Evolutionary conservation across 2,888 invertebrate genomes (phyloP).

Genomic region (Polietes domitor): DNA sequence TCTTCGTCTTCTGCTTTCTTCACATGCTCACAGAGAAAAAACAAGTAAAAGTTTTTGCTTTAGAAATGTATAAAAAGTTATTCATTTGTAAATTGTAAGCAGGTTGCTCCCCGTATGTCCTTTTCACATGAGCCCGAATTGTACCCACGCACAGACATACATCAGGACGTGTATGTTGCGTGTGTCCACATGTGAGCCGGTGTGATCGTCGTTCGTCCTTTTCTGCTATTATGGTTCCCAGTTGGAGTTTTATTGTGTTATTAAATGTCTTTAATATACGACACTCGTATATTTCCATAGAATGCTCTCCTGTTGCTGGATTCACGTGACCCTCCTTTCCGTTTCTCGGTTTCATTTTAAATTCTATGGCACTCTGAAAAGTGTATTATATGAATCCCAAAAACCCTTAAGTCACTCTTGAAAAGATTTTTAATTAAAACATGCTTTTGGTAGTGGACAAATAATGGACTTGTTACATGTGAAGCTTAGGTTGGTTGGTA

Average conservation of each 20-base stretch:
- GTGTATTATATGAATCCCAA: constrained; percentile 37
- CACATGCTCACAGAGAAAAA: background rate
- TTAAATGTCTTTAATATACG: constrained; percentile 34
- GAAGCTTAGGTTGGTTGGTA: background rate
- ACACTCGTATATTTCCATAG: constrained; percentile 11
- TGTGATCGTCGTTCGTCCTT: background rate
- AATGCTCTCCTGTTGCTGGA: background rate
- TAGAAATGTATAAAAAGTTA: constrained; percentile 24
- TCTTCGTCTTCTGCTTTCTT: background rate
- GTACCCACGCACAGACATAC: background rate
- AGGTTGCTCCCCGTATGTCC: constrained; percentile 10
- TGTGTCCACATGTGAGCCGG: background rate
- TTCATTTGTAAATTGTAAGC: constrained; percentile 41
- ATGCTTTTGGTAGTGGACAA: constrained; percentile 29
- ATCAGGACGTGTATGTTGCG: background rate
- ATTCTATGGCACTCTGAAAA: constrained; percentile 24
- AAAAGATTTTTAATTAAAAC: constrained; percentile 39
- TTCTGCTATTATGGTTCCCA: background rate
- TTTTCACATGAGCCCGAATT: background rate
- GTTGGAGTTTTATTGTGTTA: constrained; percentile 32
- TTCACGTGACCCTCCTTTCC: background rate
- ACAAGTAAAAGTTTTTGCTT: constrained; percentile 6
- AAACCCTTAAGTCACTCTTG: constrained; percentile 36
- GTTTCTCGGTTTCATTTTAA: constrained; percentile 17
- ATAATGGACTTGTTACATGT: constrained; percentile 35